These are phyloP conservation scores for Cygnus atratus DNA, from an alignment of 2,113 vertebrate genomes.

Conservation along the genomic window DNA sequence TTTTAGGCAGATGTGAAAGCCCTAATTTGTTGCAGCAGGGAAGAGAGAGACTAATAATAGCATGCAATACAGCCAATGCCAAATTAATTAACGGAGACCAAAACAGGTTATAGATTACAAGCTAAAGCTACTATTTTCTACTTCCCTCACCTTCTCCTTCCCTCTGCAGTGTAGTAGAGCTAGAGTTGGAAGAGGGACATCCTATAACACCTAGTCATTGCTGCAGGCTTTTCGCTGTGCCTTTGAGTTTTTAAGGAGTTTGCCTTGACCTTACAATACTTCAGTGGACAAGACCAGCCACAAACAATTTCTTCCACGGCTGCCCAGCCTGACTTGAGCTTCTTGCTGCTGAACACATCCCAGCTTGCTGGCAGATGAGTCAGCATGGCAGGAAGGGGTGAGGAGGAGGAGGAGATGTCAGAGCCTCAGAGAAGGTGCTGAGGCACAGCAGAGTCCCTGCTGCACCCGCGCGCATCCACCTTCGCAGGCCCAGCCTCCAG, in stretches of 20 bases:
- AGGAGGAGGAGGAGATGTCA: neutral
- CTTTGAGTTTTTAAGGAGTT: neutral
- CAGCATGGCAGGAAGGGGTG: neutral
- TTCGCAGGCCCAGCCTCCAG: neutral
- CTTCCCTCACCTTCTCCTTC: neutral
- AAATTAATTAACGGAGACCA: constrained; percentile 54
- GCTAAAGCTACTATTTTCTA: constrained; percentile 64
- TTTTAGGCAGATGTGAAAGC: constrained; percentile 72
- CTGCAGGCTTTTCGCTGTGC: neutral
- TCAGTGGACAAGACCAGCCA: neutral
- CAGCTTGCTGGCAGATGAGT: rapidly evolving
- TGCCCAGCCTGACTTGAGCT: rapidly evolving
- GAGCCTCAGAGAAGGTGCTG: neutral
- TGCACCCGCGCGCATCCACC: neutral
- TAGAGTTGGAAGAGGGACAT: neutral
- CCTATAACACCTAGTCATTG: rapidly evolving
- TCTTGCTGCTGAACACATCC: neutral
- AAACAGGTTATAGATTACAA: constrained; percentile 52
- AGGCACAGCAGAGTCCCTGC: neutral
- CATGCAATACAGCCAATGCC: constrained; percentile 13
- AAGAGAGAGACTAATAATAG: constrained; percentile 61
- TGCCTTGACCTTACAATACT: neutral
- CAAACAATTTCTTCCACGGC: rapidly evolving
- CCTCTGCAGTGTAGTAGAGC: neutral
- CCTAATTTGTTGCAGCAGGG: constrained; percentile 70